Evolutionary conservation across 2,797 vertebrate species (phyloP), one percentile per base, ranked within the genome.

Genomic region (Dromococcyx pavoninus): DNA sequence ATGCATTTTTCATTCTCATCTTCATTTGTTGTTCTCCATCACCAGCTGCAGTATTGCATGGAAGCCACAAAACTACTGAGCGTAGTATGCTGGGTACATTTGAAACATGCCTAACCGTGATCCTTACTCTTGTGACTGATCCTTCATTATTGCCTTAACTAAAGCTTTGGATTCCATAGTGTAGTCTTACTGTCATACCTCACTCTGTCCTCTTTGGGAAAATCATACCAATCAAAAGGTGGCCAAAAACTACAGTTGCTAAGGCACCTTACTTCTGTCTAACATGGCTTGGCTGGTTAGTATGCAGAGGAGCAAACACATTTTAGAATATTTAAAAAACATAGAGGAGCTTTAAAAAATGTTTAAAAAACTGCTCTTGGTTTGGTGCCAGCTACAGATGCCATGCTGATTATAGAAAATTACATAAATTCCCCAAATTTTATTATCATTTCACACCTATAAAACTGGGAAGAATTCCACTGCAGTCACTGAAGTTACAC

Each of bases 351-450:
- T 93, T 93, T 92, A 86, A 89, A 89, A 67, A 93, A 79, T 92
- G 70, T 84, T 96, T 86, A 73, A 95, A 94, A 92, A 88, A 41
- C 66, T 84, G 65, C 17, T 88, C 33, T 91, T 93, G 88, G 91
- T 91, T 94, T 93, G 60, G 30, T 93, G 89, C 91, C 95, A 94
- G 78, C 58, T 93, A 88, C 54, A 94, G 82, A 95, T 88, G 70
- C 85, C 92, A 91, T 73, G 51, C 70, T 94, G 91, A 93, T 93
- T 94, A 93, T 73, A 86, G 95, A 94, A 94, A 85, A 95, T 86
- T 95, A 93, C 76, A 69, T 84, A 81, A 95, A 94, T 89, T 93
- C 72, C 46, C 69, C 0, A 25, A 86, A 65, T 37, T 39, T 92
- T 91, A 94, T 93, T 88, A 95, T 86, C 56, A 14, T 91, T 72